Evolutionary conservation across 2,113 vertebrate genomes (phyloP).

Genomic region (Prietella phreatophila): DNA sequence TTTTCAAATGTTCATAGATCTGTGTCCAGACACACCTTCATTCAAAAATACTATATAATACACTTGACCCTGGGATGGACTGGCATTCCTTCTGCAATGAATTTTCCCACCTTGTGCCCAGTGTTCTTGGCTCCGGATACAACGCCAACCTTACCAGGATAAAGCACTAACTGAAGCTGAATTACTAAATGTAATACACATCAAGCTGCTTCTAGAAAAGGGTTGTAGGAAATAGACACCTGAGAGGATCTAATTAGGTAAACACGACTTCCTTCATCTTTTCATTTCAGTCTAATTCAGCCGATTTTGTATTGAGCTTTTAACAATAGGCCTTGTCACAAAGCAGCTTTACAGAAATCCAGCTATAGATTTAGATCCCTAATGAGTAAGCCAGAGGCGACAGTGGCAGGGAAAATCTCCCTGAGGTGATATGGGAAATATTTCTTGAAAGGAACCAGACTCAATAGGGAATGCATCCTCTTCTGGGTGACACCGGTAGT

Average conservation of each 20-base stretch:
- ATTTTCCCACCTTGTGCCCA: neutral
- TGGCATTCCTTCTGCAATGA: neutral
- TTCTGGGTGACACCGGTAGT: conserved; percentile 9
- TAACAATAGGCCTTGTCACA: neutral
- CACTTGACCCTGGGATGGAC: neutral
- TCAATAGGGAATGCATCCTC: neutral
- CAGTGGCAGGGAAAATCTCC: neutral
- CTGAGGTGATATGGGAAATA: neutral
- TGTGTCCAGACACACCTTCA: neutral
- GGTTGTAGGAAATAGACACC: neutral
- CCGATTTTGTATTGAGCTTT: neutral
- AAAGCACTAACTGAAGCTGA: neutral
- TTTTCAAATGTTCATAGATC: neutral
- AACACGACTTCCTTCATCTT: neutral
- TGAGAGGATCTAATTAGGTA: neutral
- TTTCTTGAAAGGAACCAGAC: neutral
- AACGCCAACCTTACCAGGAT: neutral
- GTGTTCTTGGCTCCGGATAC: neutral
- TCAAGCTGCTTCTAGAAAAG: neutral
- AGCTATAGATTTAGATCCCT: neutral
- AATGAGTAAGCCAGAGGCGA: neutral
- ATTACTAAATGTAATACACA: neutral
- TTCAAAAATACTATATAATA: neutral
- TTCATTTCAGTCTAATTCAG: neutral
- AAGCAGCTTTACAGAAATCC: neutral